Evolutionary conservation across 2,797 vertebrate species (phyloP).

Genomic region (Galago senegalensis): DNA sequence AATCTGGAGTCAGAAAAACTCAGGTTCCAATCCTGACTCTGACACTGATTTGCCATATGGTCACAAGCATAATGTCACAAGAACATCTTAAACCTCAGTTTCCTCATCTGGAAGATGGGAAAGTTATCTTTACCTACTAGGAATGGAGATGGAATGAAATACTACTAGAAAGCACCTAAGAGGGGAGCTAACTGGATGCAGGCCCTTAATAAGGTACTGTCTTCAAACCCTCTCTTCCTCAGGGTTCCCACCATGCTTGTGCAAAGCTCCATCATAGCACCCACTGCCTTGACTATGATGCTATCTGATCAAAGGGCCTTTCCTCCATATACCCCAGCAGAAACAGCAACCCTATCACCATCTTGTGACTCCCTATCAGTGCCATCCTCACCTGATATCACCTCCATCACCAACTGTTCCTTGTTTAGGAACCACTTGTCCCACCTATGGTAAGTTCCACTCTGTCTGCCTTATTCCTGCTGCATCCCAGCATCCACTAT

Average conservation of each 20-base stretch:
- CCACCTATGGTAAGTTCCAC: neutral
- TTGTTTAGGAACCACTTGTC: neutral
- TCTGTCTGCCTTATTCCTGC: neutral
- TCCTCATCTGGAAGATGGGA: neutral
- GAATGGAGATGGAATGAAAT: neutral
- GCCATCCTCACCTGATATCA: neutral
- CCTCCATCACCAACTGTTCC: neutral
- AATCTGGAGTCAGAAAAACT: neutral
- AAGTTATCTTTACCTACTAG: neutral
- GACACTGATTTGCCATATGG: neutral
- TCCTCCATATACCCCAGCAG: neutral
- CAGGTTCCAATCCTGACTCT: neutral
- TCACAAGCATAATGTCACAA: too few relatives aligned
- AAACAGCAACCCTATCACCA: neutral
- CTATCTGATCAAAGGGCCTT: neutral
- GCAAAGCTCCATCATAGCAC: neutral
- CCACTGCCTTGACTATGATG: neutral
- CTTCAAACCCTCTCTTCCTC: neutral
- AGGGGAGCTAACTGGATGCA: neutral
- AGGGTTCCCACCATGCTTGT: neutral
- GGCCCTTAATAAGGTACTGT: rapidly evolving
- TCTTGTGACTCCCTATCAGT: neutral
- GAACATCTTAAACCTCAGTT: neutral
- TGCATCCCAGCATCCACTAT: neutral
- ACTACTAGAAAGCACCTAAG: neutral